Percentiles rank a stretch among this genome's conserved stretches.
Evolutionary conservation across 1,140 invertebrate genomes (phyloP).

Genomic region (Tachypleus tridentatus): DNA sequence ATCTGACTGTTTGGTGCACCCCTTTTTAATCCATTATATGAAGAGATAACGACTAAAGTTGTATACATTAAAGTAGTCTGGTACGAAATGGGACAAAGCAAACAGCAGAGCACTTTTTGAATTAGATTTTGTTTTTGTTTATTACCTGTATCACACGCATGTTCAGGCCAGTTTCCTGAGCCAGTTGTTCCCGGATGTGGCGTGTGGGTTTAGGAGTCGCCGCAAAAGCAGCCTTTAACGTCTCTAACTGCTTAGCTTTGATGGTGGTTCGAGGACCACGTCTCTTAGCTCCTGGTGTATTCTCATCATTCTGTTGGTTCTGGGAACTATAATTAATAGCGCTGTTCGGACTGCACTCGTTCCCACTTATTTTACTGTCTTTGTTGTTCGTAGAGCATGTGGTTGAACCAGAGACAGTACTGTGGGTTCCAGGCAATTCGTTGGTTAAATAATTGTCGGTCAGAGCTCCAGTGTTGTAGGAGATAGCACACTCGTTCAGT

Average conservation of each 20-base stretch:
- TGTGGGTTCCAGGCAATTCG: background rate
- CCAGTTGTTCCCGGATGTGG: conserved; percentile 96
- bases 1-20: too few relatives aligned
- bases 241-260: conserved; percentile 96
- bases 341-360: conserved; percentile 6
- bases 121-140: background rate
- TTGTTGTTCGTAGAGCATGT: too few relatives aligned
- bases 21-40: too few relatives aligned
- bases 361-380: background rate
- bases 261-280: conserved; percentile 95
- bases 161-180: conserved; percentile 94
- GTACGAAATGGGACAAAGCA: too few relatives aligned
- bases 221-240: conserved; percentile 92
- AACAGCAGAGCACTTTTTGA: too few relatives aligned
- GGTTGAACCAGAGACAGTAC: background rate
- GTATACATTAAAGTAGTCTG: too few relatives aligned
- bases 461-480: too few relatives aligned
- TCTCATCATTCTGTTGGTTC: conserved; percentile 55
- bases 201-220: conserved; percentile 97
- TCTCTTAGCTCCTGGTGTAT: conserved; percentile 73
- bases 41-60: too few relatives aligned
- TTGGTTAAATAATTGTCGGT: background rate
- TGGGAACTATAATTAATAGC: conserved; percentile 6
- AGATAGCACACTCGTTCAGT: too few relatives aligned
- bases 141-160: conserved; percentile 99